A percentile compares a stretch with the other conserved stretches of the same genome.
These are phyloP conservation scores for Apostichopus japonicus DNA, from an alignment of 35 echinoderm and acorn worm species.

Conservation along the genomic window DNA sequence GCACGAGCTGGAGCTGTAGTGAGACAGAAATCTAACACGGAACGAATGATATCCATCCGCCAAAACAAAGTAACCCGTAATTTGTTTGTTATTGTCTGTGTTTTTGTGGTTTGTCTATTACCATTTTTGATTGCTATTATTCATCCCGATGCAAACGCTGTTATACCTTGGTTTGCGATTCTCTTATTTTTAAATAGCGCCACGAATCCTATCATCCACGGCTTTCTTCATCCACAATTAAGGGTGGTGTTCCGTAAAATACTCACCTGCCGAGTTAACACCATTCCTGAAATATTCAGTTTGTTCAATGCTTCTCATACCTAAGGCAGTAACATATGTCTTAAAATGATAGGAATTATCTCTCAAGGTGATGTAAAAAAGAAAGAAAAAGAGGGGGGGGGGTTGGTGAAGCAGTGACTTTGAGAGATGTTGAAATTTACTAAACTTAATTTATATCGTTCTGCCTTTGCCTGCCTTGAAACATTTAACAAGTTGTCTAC, in stretches of 20 bases:
- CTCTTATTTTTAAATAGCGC: constrained; percentile 27
- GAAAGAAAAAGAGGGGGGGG: no score
- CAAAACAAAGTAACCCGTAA: constrained; percentile 30
- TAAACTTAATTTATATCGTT: no score
- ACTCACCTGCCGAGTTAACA: background rate
- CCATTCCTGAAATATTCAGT: background rate
- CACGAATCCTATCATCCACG: constrained; percentile 23
- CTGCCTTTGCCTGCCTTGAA: no score
- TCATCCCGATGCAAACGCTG: background rate
- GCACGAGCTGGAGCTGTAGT: background rate
- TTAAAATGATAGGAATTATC: no score
- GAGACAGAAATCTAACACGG: background rate
- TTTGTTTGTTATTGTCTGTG: constrained; percentile 18
- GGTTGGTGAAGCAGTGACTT: no score
- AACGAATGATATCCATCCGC: background rate
- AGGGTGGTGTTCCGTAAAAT: background rate
- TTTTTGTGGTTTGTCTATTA: constrained; percentile 2
- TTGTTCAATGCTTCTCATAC: background rate
- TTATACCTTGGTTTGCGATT: constrained; percentile 27
- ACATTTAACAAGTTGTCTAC: no score
- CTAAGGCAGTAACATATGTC: background rate
- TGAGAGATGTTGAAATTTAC: no score
- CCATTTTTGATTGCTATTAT: constrained; percentile 20
- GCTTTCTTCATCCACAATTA: constrained; percentile 20
- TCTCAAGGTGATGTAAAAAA: no score